Evolutionary conservation across 2,113 vertebrate genomes (phyloP).

Genomic region (Corythornis cristatus): DNA sequence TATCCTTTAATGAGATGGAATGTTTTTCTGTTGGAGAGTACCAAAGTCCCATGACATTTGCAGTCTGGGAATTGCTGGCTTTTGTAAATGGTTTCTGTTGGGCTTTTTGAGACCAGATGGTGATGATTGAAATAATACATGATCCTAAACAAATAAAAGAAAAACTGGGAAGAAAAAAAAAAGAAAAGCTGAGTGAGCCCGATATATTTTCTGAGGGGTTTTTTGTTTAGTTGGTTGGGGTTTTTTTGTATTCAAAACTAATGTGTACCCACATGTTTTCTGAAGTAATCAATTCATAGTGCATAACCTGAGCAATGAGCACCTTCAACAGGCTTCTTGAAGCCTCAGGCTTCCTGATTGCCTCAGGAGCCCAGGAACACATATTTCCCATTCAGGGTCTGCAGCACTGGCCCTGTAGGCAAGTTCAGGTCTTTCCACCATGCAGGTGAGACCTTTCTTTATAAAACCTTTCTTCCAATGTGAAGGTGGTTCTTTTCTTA

Average conservation of each 20-base stretch:
- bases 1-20: background rate
- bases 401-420: background rate
- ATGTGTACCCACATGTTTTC: accelerated
- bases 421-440: background rate
- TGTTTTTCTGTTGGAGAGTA: background rate
- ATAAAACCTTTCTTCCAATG: background rate
- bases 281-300: background rate
- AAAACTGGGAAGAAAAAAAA: too few relatives aligned
- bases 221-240: background rate
- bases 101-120: background rate
- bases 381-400: background rate
- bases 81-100: background rate
- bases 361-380: background rate
- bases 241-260: background rate
- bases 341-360: background rate
- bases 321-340: background rate
- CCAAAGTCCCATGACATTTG: background rate
- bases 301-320: background rate
- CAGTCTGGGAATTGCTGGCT: background rate
- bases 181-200: background rate
- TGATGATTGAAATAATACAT: background rate
- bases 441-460: background rate
- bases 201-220: background rate
- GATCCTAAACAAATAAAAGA: background rate
- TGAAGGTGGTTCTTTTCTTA: background rate